Conservation (phyloP, 2,797 vertebrate species). For the Dicrostonyx torquatus region DNA sequence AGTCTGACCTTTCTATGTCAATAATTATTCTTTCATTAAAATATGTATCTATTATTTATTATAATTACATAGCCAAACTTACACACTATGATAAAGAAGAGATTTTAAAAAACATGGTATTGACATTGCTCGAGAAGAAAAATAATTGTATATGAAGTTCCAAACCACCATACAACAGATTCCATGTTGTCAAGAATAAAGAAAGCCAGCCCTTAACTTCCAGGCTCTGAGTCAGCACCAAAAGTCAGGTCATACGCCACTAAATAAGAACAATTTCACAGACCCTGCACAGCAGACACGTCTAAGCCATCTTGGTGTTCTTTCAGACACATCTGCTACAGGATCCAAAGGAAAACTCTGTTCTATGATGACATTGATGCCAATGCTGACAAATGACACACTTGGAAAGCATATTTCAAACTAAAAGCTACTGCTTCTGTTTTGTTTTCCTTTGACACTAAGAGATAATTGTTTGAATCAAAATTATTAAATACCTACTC, state of each 20-base stretch:
- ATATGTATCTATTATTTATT: background rate
- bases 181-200: background rate
- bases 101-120: background rate
- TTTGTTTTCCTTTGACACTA: background rate
- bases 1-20: background rate
- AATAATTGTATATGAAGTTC: background rate
- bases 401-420: background rate
- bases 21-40: background rate
- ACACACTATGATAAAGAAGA: background rate
- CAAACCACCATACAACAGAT: background rate
- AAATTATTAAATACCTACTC: slow-evolving; percentile 31
- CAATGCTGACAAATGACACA: background rate
- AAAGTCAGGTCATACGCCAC: background rate
- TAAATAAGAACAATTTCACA: background rate
- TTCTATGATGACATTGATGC: background rate
- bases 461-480: background rate
- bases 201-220: background rate
- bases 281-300: background rate
- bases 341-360: background rate
- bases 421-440: background rate
- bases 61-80: background rate
- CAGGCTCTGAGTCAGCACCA: background rate
- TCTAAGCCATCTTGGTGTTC: background rate
- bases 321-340: background rate
- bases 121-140: background rate